These are phyloP conservation scores for Sminthurinus aureus DNA, from an alignment of 2,888 invertebrate species.

Conservation along the genomic window DNA sequence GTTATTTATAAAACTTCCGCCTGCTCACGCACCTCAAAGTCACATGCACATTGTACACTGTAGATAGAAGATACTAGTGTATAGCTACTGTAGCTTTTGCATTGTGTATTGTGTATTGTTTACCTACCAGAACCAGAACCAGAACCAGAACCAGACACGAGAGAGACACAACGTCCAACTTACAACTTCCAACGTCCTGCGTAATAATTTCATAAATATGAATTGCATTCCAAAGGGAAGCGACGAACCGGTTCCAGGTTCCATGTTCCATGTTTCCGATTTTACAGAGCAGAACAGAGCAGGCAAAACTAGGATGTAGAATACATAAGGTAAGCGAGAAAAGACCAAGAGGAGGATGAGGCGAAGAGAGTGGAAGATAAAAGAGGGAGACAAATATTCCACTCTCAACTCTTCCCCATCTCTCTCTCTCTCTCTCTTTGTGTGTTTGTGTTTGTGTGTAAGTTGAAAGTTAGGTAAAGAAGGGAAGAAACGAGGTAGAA, in stretches of 20 bases:
- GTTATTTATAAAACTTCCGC: neutral
- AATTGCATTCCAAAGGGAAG: neutral
- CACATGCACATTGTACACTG: no score
- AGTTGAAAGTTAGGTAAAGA: no score
- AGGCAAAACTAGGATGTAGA: neutral
- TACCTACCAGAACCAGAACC: neutral
- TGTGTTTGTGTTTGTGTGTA: no score
- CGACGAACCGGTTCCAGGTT: no score
- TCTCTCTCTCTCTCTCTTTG: no score
- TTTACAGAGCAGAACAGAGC: no score
- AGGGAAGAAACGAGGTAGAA: neutral
- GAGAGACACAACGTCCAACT: neutral
- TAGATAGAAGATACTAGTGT: no score
- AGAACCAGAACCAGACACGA: neutral
- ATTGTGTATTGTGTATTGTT: neutral
- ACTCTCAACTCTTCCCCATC: no score
- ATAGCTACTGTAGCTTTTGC: neutral
- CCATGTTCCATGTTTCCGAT: no score
- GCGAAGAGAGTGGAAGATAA: neutral
- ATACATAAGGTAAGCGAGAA: no score
- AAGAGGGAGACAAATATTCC: neutral
- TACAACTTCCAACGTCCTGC: neutral
- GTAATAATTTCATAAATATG: conserved; percentile 14
- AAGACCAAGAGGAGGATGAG: no score
- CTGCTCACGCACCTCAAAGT: neutral